Evolutionary conservation across 2,888 invertebrate species (phyloP).

Genomic region (Strigamia crassipes): DNA sequence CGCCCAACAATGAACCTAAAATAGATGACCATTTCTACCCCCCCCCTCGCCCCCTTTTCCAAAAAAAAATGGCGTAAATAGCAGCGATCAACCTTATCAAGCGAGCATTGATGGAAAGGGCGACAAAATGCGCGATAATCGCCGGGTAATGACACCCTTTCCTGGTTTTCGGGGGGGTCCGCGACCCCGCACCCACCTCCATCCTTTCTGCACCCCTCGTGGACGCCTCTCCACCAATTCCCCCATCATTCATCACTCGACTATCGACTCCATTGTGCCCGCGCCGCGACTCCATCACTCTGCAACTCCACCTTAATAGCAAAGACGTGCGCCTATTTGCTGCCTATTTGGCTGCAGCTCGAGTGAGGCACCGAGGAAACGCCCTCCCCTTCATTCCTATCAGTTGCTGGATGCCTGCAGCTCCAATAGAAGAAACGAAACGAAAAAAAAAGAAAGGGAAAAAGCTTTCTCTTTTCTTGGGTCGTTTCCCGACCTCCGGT

Average conservation of each 20-base stretch:
- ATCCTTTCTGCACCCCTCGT: background rate
- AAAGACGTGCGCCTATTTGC: conserved; percentile 10
- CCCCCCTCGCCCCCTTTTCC: background rate
- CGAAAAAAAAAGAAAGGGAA: background rate
- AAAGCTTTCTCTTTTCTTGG: background rate
- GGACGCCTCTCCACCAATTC: background rate
- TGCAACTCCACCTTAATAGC: background rate
- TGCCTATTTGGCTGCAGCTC: conserved; percentile 4
- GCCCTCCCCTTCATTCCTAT: background rate
- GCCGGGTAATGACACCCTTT: conserved; percentile 44
- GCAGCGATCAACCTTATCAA: conserved; percentile 38
- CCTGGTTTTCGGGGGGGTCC: background rate
- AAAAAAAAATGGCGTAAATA: background rate
- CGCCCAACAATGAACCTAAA: too few species aligned
- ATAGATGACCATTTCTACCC: too few species aligned
- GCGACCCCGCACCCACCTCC: background rate
- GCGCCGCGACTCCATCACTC: background rate
- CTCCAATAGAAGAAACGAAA: background rate
- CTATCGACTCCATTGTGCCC: background rate
- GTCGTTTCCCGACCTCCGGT: background rate
- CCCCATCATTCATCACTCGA: conserved; percentile 10
- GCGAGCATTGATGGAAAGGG: conserved; percentile 35
- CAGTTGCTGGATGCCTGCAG: conserved; percentile 1
- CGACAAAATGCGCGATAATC: conserved; percentile 45
- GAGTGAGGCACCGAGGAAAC: background rate